Evolutionary conservation across 2,797 vertebrate genomes (phyloP).

Genomic region (Pangasius mekongensis): DNA sequence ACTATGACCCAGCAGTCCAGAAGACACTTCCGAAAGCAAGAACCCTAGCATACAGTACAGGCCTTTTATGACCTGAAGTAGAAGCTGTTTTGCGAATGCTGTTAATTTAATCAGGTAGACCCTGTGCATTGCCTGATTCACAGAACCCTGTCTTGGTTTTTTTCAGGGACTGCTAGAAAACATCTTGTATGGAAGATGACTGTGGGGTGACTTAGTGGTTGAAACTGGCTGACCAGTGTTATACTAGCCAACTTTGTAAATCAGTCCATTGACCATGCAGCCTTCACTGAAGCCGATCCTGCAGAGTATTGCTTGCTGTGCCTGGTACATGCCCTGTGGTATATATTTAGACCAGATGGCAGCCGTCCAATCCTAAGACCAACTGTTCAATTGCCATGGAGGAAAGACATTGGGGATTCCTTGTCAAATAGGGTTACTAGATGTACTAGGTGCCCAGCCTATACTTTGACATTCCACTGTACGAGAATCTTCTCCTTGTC

Average conservation of each 20-base stretch:
- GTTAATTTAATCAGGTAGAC: neutral
- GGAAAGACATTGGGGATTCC: neutral
- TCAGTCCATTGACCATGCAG: neutral
- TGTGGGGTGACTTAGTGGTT: neutral
- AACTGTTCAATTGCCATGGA: neutral
- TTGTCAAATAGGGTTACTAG: neutral
- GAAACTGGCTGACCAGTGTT: neutral
- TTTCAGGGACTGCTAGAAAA: neutral
- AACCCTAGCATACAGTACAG: neutral
- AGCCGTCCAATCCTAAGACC: neutral
- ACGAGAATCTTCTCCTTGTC: neutral
- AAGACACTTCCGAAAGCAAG: neutral
- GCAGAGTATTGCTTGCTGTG: neutral
- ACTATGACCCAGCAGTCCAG: neutral
- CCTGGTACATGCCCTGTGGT: neutral
- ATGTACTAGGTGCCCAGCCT: neutral
- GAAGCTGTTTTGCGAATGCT: neutral
- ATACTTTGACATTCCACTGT: neutral
- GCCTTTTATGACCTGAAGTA: neutral
- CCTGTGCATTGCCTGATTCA: neutral
- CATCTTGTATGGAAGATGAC: neutral
- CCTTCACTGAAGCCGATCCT: neutral
- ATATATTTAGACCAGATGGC: neutral
- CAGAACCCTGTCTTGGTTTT: neutral
- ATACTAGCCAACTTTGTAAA: neutral